A percentile compares a stretch with the other conserved stretches of the same genome.
Evolutionary conservation across 2,888 invertebrate genomes (phyloP).

Genomic region (Horisme vitalbata): DNA sequence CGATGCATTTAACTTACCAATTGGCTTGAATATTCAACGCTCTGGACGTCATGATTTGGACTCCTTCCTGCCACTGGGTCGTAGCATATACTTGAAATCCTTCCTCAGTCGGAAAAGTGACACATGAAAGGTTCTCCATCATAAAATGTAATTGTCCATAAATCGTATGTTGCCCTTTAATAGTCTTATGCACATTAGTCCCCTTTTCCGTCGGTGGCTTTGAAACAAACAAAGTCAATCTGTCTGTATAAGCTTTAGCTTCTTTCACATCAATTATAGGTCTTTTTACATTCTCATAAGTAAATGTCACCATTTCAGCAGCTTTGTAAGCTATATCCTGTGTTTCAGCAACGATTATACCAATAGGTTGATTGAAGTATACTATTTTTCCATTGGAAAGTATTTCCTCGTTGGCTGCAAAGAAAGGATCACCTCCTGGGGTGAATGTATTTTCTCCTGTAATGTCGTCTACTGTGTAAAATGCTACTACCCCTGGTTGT

Average conservation of each 20-base stretch:
- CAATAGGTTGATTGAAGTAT: conserved; percentile 59
- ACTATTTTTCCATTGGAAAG: conserved; percentile 64
- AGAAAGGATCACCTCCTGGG: conserved; percentile 36
- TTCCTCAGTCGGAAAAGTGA: conserved; percentile 86
- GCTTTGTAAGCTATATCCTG: conserved; percentile 80
- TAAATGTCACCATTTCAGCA: conserved; percentile 79
- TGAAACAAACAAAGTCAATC: conserved; percentile 35
- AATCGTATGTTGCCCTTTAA: conserved; percentile 76
- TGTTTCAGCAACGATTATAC: conserved; percentile 82
- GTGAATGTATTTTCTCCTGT: conserved; percentile 84
- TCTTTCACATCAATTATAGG: conserved; percentile 49
- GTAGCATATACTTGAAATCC: conserved; percentile 85
- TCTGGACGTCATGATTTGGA: conserved; percentile 77
- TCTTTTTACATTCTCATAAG: conserved; percentile 66
- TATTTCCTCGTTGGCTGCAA: conserved; percentile 55
- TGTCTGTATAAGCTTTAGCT: conserved; percentile 45
- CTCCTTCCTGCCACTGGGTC: conserved; percentile 84
- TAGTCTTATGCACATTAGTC: conserved; percentile 62
- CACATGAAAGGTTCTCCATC: conserved; percentile 87
- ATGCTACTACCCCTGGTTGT: conserved; percentile 84
- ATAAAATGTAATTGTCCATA: conserved; percentile 88
- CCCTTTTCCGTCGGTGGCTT: conserved; percentile 51
- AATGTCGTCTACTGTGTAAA: conserved; percentile 85
- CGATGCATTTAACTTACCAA: neutral
- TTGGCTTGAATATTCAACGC: conserved; percentile 58